Base-by-base conservation (phyloP, 2,113 vertebrate species). In the Eleginops maclovinus region DNA sequence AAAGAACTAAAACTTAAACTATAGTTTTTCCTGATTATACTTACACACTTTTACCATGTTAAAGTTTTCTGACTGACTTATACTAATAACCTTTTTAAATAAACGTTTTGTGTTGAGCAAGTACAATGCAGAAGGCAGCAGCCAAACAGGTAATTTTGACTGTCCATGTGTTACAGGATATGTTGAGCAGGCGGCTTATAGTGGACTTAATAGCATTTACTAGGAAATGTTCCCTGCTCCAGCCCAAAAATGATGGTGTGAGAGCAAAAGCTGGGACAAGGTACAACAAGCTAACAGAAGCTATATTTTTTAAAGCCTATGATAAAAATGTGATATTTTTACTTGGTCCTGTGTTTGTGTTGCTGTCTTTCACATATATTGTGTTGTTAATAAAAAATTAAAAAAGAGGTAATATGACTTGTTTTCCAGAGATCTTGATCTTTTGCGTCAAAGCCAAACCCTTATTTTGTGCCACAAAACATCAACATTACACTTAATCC, bases 401-500 rank as follows among this genome's bases (percentile, higher is more conserved):
- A 17, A 15, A 8, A 19, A 47, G 31, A 31, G 6, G 11, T 26
- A 4, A 47, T 9, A 28, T 47, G 28, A 26, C n/a, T 10, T 13
- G 13, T 44, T 22, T 62, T 22, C 22, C 60, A 26, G 43, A 64
- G 10, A 14, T 9, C n/a, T 55, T 24, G 2, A 19, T 21, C 24
- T 50, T 36, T 8, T 5, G 31, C 8, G 31, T 36, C 31, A 4
- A 24, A 5, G 24, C n/a, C 21, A 69, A 56, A 61, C 41, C 66
- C 51, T 56, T 41, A 47, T 69, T 71, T 78, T 64, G 6, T 9
- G 2, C 58, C 2, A 16, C n/a, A n/a, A 4, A 1, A n/a, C 28
- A 47, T 17, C 62, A 63, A 64, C 28, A 56, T 15, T 12, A 13
- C 19, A 28, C 47, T 69, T 79, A 44, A 79, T 65, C 61, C 61